These are phyloP conservation scores for Syndactyla subalaris DNA, from an alignment of 2,797 vertebrate species.

Conservation along the genomic window DNA sequence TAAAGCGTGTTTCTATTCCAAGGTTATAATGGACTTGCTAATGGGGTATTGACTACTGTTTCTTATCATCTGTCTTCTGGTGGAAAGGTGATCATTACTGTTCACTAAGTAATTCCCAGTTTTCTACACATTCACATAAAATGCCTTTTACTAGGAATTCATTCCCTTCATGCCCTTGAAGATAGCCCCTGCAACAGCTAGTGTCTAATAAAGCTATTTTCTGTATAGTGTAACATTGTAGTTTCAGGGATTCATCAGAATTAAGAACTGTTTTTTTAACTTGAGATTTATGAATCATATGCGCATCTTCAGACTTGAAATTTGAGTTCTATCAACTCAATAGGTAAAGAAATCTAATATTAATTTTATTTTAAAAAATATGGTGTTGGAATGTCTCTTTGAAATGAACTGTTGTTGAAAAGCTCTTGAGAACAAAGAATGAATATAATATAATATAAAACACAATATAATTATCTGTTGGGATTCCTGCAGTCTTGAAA, in stretches of 20 bases:
- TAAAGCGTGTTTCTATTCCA: slow-evolving; percentile 40
- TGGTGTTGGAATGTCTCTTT: background rate
- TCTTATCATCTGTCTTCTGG: slow-evolving; percentile 59
- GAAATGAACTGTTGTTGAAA: background rate
- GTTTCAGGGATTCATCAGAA: background rate
- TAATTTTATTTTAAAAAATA: background rate
- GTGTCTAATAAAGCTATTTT: slow-evolving; percentile 7
- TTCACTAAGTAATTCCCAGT: slow-evolving; percentile 59
- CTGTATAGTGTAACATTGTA: background rate
- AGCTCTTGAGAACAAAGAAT: background rate
- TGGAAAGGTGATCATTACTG: slow-evolving; percentile 57
- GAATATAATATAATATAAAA: background rate
- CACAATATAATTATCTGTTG: background rate
- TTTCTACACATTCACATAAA: slow-evolving; percentile 44
- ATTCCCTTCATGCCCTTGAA: slow-evolving; percentile 34
- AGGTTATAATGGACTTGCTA: slow-evolving; percentile 71
- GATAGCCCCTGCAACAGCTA: background rate
- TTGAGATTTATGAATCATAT: background rate
- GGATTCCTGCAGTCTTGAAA: background rate
- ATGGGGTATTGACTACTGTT: slow-evolving; percentile 69
- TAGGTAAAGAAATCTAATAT: background rate
- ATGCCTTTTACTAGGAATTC: slow-evolving; percentile 46
- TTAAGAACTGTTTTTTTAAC: background rate
- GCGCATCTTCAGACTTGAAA: background rate
- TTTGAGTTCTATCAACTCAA: background rate